phyloP scores from a whole-genome alignment of 2,888 invertebrate species.

The Agrotis puta region DNA sequence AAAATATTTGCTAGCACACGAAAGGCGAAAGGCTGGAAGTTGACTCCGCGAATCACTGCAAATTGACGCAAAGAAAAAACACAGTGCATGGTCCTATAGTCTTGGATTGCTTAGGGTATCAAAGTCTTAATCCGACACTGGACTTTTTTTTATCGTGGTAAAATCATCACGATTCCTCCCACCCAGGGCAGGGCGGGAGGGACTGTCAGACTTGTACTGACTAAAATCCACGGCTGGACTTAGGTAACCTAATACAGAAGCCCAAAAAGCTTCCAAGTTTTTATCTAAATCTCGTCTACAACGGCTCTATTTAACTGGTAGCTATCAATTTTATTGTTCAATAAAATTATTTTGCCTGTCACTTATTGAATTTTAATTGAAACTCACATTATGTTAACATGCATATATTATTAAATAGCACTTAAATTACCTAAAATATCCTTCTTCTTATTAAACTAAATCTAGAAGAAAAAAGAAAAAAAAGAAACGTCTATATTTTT shows the following conservation, averaged over 20 bases:
- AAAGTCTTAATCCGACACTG: too few relatives aligned
- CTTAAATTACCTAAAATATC: conserved; percentile 9
- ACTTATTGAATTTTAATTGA: conserved; percentile 42
- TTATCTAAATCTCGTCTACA: conserved; percentile 28
- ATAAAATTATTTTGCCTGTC: conserved; percentile 53
- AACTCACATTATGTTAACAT: conserved; percentile 22
- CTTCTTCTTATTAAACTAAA: conserved; percentile 19
- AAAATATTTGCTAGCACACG: too few relatives aligned
- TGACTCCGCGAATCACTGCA: too few relatives aligned
- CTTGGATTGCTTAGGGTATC: too few relatives aligned
- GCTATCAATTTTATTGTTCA: conserved; percentile 45
- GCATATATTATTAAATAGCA: conserved; percentile 19
- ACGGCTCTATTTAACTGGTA: conserved; percentile 42
- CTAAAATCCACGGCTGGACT: too few relatives aligned
- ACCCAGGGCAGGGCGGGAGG: too few relatives aligned
- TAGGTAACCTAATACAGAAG: conserved; percentile 3
- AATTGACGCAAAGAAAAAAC: too few relatives aligned
- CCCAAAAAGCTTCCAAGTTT: background rate
- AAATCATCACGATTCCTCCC: too few relatives aligned
- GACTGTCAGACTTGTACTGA: too few relatives aligned
- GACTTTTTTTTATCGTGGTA: too few relatives aligned
- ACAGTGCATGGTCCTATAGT: too few relatives aligned
- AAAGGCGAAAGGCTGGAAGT: too few relatives aligned
- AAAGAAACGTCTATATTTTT: conserved; percentile 44
- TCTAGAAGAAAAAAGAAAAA: background rate